These are phyloP conservation scores for Vesta saturnalis DNA, from an alignment of 2,888 invertebrate genomes.

Conservation along the genomic window DNA sequence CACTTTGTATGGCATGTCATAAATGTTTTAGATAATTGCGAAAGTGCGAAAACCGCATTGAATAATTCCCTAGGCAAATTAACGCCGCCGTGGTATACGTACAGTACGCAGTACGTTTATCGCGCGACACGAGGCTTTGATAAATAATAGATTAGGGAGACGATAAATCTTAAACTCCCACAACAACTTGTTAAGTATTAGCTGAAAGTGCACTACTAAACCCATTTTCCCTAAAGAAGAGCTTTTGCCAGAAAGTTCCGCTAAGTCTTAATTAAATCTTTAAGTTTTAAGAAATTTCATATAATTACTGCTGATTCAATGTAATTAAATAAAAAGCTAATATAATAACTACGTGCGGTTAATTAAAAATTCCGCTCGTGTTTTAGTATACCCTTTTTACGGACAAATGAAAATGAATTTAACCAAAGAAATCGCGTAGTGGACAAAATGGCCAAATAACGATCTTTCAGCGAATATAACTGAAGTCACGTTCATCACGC, in stretches of 20 bases:
- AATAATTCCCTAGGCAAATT: slow-evolving; percentile 55
- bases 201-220: slow-evolving; percentile 31
- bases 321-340: slow-evolving; percentile 33
- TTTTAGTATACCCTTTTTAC: slow-evolving; percentile 53
- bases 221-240: slow-evolving; percentile 17
- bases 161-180: slow-evolving; percentile 43
- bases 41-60: slow-evolving; percentile 44
- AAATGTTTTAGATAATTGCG: slow-evolving; percentile 39
- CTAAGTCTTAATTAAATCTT: slow-evolving; percentile 34
- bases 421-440: slow-evolving; percentile 59
- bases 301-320: slow-evolving; percentile 26
- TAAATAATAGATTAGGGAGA: slow-evolving; percentile 59
- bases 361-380: slow-evolving; percentile 43
- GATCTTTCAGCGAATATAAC: slow-evolving; percentile 53
- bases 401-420: slow-evolving; percentile 59
- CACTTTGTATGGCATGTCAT: slow-evolving; percentile 30
- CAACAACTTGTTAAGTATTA: slow-evolving; percentile 37
- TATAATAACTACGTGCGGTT: slow-evolving; percentile 23
- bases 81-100: slow-evolving; percentile 51
- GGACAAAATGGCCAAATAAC: slow-evolving; percentile 61
- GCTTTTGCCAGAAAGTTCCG: slow-evolving; percentile 16
- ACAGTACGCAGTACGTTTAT: slow-evolving; percentile 51
- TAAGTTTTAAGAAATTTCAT: slow-evolving; percentile 11
- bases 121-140: slow-evolving; percentile 56
- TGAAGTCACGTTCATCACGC: slow-evolving; percentile 43